Percentiles rank a stretch among this genome's conserved stretches.
phyloP scores from a whole-genome alignment of 2,888 invertebrate genomes.

The Piscicola geometra region DNA sequence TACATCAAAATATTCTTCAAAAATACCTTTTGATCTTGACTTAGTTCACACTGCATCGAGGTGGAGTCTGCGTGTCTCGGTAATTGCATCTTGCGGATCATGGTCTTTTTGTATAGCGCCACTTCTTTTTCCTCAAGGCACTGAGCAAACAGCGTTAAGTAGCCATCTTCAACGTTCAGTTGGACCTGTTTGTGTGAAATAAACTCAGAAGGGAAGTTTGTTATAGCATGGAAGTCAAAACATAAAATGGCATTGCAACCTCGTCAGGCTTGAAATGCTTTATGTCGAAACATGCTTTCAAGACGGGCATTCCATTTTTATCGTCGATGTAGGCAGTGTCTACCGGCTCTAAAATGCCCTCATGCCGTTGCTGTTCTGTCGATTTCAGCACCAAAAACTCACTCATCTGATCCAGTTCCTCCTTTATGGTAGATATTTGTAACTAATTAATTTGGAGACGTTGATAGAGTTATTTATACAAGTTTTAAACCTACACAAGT shows the following conservation, averaged over 20 bases:
- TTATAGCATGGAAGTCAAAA: no score
- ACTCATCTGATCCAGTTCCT: slow-evolving; percentile 45
- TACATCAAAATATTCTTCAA: no score
- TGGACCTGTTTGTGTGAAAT: slow-evolving; percentile 37
- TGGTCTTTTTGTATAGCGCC: slow-evolving; percentile 43
- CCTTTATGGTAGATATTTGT: no score
- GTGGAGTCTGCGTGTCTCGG: slow-evolving; percentile 43
- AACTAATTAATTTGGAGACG: no score
- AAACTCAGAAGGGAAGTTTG: no score
- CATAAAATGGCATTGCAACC: slow-evolving; percentile 29
- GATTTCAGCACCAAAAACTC: slow-evolving; percentile 45
- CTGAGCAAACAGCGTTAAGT: slow-evolving; percentile 40
- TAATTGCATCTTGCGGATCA: slow-evolving; percentile 43
- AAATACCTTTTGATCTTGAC: slow-evolving; percentile 34
- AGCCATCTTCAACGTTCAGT: slow-evolving; percentile 39
- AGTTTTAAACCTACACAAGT: no score
- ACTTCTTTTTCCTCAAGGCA: slow-evolving; percentile 41
- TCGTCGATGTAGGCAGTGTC: slow-evolving; percentile 46
- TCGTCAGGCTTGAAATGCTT: slow-evolving; percentile 44
- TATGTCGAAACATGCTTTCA: slow-evolving; percentile 45
- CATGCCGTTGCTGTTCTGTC: slow-evolving; percentile 44
- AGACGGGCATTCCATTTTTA: slow-evolving; percentile 43
- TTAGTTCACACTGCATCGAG: slow-evolving; percentile 43
- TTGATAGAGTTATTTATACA: no score
- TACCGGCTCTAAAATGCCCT: slow-evolving; percentile 43